These are phyloP conservation scores for Glomeris maerens DNA, from an alignment of 1,140 invertebrate species.

Conservation along the genomic window DNA sequence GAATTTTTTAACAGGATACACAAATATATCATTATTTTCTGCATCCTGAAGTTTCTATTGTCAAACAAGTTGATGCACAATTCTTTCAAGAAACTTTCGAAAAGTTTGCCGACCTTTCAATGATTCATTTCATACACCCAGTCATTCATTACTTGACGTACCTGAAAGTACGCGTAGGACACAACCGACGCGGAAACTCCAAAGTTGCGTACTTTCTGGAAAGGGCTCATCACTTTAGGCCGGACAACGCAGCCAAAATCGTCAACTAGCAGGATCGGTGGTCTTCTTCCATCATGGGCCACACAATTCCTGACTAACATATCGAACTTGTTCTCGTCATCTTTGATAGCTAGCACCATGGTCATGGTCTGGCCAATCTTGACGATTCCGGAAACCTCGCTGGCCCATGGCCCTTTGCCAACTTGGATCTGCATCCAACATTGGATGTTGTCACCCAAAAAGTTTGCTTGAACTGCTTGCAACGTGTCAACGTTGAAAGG, in stretches of 20 bases:
- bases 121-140: too few species aligned
- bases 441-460: constrained; percentile 83
- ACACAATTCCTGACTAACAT: constrained; percentile 89
- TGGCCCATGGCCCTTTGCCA: constrained; percentile 86
- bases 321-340: constrained; percentile 89
- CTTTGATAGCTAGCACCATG: constrained; percentile 87
- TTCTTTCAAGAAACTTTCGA: too few species aligned
- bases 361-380: constrained; percentile 94
- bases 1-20: too few species aligned
- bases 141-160: too few species aligned
- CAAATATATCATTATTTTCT: too few species aligned
- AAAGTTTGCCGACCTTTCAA: too few species aligned
- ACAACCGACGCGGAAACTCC: constrained; percentile 83
- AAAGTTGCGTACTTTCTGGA: constrained; percentile 93
- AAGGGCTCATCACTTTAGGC: constrained; percentile 81
- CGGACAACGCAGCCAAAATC: constrained; percentile 79
- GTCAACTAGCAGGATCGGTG: constrained; percentile 78
- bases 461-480: constrained; percentile 83
- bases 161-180: constrained; percentile 81
- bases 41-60: too few species aligned
- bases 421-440: constrained; percentile 91
- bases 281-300: constrained; percentile 77
- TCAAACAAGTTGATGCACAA: too few species aligned
- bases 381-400: constrained; percentile 83
- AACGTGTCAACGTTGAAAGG: constrained; percentile 84